Evolutionary conservation across 35 echinoderm and acorn worm genomes (phyloP), one percentile per base, ranked within the genome.

Genomic region (Heliocidaris tuberculata): DNA sequence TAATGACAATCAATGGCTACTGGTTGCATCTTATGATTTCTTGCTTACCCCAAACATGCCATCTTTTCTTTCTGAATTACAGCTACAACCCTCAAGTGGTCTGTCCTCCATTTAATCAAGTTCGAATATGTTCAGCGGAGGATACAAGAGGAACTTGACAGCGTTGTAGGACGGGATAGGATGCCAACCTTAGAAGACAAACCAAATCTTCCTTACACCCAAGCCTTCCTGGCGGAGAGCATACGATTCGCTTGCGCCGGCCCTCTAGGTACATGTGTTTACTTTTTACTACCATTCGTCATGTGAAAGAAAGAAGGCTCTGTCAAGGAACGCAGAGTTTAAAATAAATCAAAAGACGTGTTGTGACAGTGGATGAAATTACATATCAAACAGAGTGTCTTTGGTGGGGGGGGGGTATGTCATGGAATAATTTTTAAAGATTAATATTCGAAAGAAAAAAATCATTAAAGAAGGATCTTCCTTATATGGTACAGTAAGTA

Each of bases 121-220:
- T 93, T 56, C 32, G 91, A 50, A 47, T 90, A 97, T 47, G 93
- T 95, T 2, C 98, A 99, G 78, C 31, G 30, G 2, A 93, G 88
- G 85, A 94, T 97, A 12, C 98, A 99, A 48, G 60, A 95, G 50
- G 98, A 99, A 92, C 50, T 99, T 31, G 98, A 99, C 94, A 17
- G 88, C 29, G 96, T 97, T 15, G 92, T 97, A 16, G 98, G 98
- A n/a, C 49, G 54, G 31, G 47, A 86, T 31, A 94, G 95, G 30
- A 30, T 95, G 31, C 98, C 98, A 7, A 59, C 21, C 19, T 86
- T 95, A 30, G 48, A 86, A 2, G 98, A 97, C 91, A 92, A 87
- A 49, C 52, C 94, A 35, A 86, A 94, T 19, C 92, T 99, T 19
- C 95, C 95, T 13, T 99, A 97, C 94, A 71, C 95, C 5, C 94